phyloP scores from a whole-genome alignment of 2,888 invertebrate genomes.

The Gastrophysa polygoni region DNA sequence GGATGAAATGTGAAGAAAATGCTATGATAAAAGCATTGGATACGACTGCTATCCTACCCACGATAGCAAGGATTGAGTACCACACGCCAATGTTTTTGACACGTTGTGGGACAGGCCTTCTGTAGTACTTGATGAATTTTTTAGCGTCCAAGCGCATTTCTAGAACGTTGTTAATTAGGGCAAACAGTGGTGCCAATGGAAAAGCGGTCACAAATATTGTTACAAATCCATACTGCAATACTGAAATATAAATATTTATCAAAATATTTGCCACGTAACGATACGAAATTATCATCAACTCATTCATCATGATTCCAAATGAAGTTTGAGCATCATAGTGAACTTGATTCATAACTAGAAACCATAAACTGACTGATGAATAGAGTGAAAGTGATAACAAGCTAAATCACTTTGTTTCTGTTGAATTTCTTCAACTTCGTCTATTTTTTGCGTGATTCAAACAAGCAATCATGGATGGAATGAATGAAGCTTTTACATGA shows the following conservation, averaged over 20 bases:
- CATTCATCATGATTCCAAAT: too few relatives aligned
- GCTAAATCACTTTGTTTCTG: too few relatives aligned
- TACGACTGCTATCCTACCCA: constrained; percentile 77
- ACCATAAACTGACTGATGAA: too few relatives aligned
- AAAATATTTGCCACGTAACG: too few relatives aligned
- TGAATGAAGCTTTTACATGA: too few relatives aligned
- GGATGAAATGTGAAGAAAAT: constrained; percentile 84
- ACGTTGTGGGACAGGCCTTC: constrained; percentile 75
- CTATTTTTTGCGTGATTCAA: too few relatives aligned
- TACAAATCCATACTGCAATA: constrained; percentile 85
- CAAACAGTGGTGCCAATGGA: constrained; percentile 83
- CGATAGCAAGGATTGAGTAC: constrained; percentile 74
- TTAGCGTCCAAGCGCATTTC: constrained; percentile 85
- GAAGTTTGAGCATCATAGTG: too few relatives aligned
- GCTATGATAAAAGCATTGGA: constrained; percentile 81
- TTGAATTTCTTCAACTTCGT: too few relatives aligned
- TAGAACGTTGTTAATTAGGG: constrained; percentile 79
- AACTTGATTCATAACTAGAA: too few relatives aligned
- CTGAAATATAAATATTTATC: constrained; percentile 62
- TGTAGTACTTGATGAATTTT: constrained; percentile 76
- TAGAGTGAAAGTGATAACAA: too few relatives aligned
- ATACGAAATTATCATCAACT: too few relatives aligned
- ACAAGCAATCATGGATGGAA: too few relatives aligned
- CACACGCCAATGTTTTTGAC: constrained; percentile 81
- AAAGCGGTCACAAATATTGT: constrained; percentile 87